phyloP scores from a whole-genome alignment of 2,113 vertebrate species.

The Gymnobelideus leadbeateri region DNA sequence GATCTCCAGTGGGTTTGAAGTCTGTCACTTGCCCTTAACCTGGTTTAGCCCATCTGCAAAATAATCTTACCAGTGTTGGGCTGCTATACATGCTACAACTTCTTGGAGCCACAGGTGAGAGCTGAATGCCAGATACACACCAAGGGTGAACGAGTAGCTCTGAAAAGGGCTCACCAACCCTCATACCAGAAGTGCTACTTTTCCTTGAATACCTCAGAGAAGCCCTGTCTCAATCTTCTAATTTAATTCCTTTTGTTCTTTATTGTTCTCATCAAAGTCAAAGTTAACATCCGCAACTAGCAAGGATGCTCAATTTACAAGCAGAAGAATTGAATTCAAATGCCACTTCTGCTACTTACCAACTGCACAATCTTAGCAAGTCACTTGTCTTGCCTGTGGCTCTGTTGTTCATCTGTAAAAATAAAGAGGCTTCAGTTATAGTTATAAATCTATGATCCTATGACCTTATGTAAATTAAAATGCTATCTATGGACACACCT shows the following conservation, averaged over 20 bases:
- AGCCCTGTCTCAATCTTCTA: background rate
- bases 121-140: too few species aligned
- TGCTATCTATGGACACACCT: background rate
- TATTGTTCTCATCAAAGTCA: background rate
- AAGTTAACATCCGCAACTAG: background rate
- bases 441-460: background rate
- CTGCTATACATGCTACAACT: too few species aligned
- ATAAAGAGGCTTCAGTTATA: background rate
- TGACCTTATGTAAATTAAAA: background rate
- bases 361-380: background rate
- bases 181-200: too few species aligned
- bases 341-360: background rate
- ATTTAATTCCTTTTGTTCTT: background rate
- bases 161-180: too few species aligned
- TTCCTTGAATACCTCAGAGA: too few species aligned
- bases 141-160: too few species aligned
- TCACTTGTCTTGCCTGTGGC: background rate
- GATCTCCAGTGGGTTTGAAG: too few species aligned
- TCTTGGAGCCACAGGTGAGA: too few species aligned
- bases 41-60: too few species aligned
- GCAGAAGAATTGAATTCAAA: background rate
- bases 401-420: background rate
- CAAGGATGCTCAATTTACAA: background rate
- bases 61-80: too few species aligned
- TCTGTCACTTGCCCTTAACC: too few species aligned